phyloP scores from a whole-genome alignment of 23 tunicate species.

The Pegea sp. region DNA sequence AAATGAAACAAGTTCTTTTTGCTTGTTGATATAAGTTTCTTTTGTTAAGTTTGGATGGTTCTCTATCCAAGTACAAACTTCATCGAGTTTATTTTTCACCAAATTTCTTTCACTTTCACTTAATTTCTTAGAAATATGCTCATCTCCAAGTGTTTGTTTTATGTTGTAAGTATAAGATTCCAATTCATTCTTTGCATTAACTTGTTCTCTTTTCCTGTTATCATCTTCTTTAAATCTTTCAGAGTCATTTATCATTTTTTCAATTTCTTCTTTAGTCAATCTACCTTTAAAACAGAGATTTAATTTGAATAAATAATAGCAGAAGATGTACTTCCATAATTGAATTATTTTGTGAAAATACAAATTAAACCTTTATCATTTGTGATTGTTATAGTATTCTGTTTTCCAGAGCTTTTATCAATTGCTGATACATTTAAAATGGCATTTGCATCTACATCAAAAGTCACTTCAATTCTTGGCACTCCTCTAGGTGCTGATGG shows the following conservation, averaged over 20 bases:
- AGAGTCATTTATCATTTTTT: conserved; percentile 31
- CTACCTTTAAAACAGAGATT: conserved; percentile 42
- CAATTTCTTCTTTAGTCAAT: conserved; percentile 30
- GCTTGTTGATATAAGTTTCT: no score
- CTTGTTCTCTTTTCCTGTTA: conserved; percentile 14
- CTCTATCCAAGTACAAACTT: no score
- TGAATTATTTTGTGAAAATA: no score
- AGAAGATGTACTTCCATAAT: no score
- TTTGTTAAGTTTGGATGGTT: no score
- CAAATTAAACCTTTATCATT: no score
- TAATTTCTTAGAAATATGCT: no score
- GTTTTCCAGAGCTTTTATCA: conserved; percentile 53
- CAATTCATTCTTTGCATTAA: conserved; percentile 21
- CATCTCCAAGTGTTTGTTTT: conserved; percentile 17
- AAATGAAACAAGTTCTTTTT: no score
- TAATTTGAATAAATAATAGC: no score
- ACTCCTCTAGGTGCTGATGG: conserved; percentile 54
- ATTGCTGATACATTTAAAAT: conserved; percentile 54
- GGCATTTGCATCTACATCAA: conserved; percentile 53
- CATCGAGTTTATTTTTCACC: no score
- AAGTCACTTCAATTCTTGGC: conserved; percentile 41
- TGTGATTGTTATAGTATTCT: conserved; percentile 44
- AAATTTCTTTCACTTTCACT: no score
- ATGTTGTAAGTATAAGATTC: conserved; percentile 24
- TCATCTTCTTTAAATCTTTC: conserved; percentile 42